Conservation (phyloP, 2,888 invertebrate species). For the Parthenolecanium corni region DNA sequence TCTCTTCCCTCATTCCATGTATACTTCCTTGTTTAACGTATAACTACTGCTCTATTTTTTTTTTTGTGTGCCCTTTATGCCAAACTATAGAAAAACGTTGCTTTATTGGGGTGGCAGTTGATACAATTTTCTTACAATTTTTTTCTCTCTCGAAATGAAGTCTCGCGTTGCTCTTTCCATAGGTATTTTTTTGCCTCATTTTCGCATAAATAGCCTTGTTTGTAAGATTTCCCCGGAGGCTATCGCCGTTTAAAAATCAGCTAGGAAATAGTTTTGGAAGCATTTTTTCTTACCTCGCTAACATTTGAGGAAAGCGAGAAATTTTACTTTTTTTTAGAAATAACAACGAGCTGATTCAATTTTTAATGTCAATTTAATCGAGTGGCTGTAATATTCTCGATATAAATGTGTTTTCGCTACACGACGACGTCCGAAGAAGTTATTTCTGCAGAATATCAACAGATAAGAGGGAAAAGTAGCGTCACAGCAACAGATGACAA, state of each 20-base stretch:
- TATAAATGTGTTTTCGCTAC: background rate
- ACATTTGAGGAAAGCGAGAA: too few relatives aligned
- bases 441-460: too few relatives aligned
- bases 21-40: conserved; percentile 1
- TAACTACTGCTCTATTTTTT: conserved; percentile 2
- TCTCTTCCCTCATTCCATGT: conserved; percentile 13
- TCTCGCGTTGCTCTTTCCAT: background rate
- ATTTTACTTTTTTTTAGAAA: background rate
- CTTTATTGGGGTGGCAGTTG: conserved; percentile 27
- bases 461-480: background rate
- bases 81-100: conserved; percentile 14
- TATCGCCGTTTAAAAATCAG: background rate
- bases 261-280: too few relatives aligned
- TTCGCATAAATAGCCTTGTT: conserved; percentile 29
- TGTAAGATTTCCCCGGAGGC: conserved; percentile 30
- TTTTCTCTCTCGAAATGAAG: conserved; percentile 5
- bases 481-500: background rate
- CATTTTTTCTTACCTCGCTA: background rate
- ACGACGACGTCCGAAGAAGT: too few relatives aligned
- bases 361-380: conserved; percentile 28
- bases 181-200: conserved; percentile 21
- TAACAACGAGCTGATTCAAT: conserved; percentile 24
- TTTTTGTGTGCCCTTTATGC: background rate
- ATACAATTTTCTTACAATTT: conserved; percentile 19
- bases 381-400: conserved; percentile 14